These are phyloP conservation scores for Rhagium mordax DNA, from an alignment of 2,888 invertebrate genomes.

Conservation along the genomic window DNA sequence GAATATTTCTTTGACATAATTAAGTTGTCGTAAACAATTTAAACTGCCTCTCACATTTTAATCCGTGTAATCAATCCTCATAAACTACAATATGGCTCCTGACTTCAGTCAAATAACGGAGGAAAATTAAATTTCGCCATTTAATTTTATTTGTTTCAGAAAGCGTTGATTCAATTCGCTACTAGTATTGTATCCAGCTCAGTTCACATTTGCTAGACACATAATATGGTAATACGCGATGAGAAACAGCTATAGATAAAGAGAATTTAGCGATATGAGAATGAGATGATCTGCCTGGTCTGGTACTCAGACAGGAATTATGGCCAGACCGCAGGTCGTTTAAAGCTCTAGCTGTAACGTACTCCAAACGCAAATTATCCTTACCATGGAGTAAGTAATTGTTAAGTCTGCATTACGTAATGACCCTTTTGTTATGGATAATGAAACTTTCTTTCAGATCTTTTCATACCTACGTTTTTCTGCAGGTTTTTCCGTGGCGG, in stretches of 20 bases:
- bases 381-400: background rate
- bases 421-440: conserved; percentile 18
- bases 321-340: background rate
- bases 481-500: background rate
- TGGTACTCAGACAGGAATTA: conserved; percentile 2
- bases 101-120: background rate
- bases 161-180: conserved; percentile 20
- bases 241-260: background rate
- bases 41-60: background rate
- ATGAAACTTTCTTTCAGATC: conserved; percentile 1
- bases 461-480: conserved; percentile 8
- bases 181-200: background rate
- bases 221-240: conserved; percentile 5
- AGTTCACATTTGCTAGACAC: background rate
- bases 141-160: conserved; percentile 18
- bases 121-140: conserved; percentile 20
- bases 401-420: conserved; percentile 3
- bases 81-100: background rate
- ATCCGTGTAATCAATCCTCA: background rate
- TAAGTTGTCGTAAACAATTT: background rate
- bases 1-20: too few relatives aligned
- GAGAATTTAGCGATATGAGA: background rate
- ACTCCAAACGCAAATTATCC: background rate
- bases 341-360: background rate
- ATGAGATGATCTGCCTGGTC: background rate